Evolutionary conservation across 1,140 invertebrate genomes (phyloP), one percentile per base, ranked within the genome.

Genomic region (Hormaphis cornu): DNA sequence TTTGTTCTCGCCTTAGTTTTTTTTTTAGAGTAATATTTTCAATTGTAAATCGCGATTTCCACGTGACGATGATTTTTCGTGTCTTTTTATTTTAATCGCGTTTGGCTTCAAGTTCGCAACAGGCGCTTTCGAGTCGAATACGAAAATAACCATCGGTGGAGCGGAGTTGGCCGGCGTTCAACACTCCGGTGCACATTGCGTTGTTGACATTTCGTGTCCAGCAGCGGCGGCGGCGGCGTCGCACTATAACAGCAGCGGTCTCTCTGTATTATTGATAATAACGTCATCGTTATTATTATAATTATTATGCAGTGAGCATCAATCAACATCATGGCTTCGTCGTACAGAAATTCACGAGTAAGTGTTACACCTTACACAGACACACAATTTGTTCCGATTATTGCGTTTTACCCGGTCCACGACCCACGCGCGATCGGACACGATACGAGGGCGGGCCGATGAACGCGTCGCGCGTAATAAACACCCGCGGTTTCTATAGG

Each of bases 181-280:
- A 66, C 35, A 66, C 44, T 66, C 61, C 61, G 61, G 61, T 66
- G 61, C 61, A 66, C 61, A 66, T 66, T 66, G 61, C 61, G 61
- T 66, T 66, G 61, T 66, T 66, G 61, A 66, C 61, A 66, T 66
- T 66, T 66, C 30, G 20, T 66, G 35, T 66, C 42, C 42, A 66
- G 61, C 61, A 66, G 61, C 50, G 44, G 61, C n/a, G n/a, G n/a
- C n/a, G n/a, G n/a, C n/a, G n/a, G n/a, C n/a, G n/a, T n/a, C n/a
- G n/a, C n/a, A n/a, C n/a, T n/a, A n/a, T n/a, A 35, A 66, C 61
- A 35, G 44, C 35, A 48, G 42, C 18, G 16, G 9, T 22, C 48
- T 30, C 28, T 48, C 44, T 50, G n/a, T n/a, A n/a, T n/a, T n/a
- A n/a, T n/a, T 48, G 44, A 66, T 66, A 30, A 66, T 66, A n/a